Conservation (phyloP, 1,140 invertebrate genomes). For the Brachystomella parvula region DNA sequence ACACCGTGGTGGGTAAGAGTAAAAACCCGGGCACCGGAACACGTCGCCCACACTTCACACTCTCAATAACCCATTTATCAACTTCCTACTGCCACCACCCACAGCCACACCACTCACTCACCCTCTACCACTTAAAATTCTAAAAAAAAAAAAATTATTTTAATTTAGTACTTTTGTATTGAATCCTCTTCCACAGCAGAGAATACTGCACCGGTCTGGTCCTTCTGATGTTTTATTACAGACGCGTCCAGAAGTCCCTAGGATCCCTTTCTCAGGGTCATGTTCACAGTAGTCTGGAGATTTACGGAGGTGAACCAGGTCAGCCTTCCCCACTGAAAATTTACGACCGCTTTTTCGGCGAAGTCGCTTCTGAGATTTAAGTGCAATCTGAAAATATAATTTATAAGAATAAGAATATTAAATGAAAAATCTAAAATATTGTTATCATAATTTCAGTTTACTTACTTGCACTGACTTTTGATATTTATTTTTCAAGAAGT, state of each 20-base stretch:
- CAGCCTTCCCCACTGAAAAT: constrained; percentile 43
- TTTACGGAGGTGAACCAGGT: constrained; percentile 55
- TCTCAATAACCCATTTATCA: not conserved
- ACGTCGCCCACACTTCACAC: not conserved
- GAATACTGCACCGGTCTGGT: constrained; percentile 53
- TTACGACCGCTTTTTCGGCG: constrained; percentile 41
- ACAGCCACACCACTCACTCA: no score
- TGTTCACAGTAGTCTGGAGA: constrained; percentile 58
- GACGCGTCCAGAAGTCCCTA: constrained; percentile 53
- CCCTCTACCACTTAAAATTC: not conserved
- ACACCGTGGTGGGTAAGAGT: not conserved
- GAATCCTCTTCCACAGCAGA: constrained; percentile 59
- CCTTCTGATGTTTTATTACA: constrained; percentile 54
- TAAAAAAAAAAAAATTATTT: not conserved
- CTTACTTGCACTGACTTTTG: constrained; percentile 45
- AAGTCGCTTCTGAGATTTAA: constrained; percentile 40
- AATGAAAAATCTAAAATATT: not conserved
- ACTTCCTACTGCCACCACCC: no score
- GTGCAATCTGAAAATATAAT: constrained; percentile 36
- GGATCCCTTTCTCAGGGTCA: constrained; percentile 51
- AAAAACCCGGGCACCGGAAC: not conserved
- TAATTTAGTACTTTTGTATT: constrained; percentile 47
- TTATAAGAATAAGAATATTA: not conserved
- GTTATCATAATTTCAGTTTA: not conserved
- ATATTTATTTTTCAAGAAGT: constrained; percentile 51